Conservation (phyloP, 2,797 vertebrate genomes). For the Pelobates cultripes region DNA sequence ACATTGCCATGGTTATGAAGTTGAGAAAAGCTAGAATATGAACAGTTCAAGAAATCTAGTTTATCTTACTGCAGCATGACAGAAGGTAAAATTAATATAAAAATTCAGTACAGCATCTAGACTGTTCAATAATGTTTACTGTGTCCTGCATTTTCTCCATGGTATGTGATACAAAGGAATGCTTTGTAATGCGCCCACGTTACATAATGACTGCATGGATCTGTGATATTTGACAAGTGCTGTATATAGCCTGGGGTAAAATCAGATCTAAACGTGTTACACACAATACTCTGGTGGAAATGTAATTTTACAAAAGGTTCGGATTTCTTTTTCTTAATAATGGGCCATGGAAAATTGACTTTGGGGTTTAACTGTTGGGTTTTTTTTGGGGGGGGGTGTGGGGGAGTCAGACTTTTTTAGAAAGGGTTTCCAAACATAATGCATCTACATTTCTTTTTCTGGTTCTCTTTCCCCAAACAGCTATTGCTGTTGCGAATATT, state of each 20-base stretch:
- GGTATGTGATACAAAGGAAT: not conserved
- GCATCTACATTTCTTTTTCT: too few species aligned
- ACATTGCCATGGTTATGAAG: too few species aligned
- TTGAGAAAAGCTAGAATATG: not conserved
- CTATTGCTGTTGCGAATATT: too few species aligned
- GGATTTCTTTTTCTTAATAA: not conserved
- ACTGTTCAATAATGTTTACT: not conserved
- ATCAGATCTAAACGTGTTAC: not conserved
- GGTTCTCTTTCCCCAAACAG: too few species aligned
- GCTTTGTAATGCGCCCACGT: not conserved
- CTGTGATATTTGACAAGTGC: constrained; percentile 6
- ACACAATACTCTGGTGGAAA: not conserved
- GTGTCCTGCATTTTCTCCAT: not conserved
- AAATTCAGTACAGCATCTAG: not conserved
- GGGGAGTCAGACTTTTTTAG: too few species aligned
- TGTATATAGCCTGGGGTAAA: not conserved
- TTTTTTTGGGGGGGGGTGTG: too few species aligned
- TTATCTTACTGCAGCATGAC: too few species aligned
- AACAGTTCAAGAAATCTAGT: not conserved
- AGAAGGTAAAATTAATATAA: not conserved
- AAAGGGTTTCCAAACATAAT: too few species aligned
- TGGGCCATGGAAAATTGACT: too few species aligned
- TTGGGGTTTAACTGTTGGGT: not conserved
- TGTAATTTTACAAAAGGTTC: not conserved
- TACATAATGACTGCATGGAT: not conserved